These are phyloP conservation scores for Bos javanicus DNA, from an alignment of 2,113 vertebrate genomes.

Conservation along the genomic window DNA sequence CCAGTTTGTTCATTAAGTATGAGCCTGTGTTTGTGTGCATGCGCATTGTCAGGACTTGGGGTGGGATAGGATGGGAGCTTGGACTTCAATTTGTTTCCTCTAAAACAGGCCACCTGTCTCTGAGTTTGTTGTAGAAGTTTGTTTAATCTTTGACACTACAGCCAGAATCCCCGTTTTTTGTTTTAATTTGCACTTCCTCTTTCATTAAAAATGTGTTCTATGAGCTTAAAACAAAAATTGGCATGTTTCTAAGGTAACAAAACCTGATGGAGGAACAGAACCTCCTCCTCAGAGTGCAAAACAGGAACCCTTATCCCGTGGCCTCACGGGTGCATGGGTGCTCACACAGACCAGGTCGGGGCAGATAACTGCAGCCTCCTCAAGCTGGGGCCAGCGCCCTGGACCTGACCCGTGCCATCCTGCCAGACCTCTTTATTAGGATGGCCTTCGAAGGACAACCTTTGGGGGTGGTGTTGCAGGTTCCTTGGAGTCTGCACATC, in stretches of 20 bases:
- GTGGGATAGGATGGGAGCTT: neutral
- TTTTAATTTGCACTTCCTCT: neutral
- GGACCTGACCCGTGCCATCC: neutral
- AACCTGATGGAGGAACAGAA: neutral
- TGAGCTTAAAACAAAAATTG: neutral
- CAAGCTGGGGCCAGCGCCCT: neutral
- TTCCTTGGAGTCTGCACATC: neutral
- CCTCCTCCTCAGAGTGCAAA: neutral
- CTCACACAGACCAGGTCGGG: no score
- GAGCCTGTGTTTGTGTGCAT: neutral
- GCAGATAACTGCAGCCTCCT: neutral
- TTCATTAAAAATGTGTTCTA: neutral
- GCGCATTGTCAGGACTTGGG: accelerated
- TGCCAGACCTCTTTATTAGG: neutral
- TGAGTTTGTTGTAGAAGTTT: no score
- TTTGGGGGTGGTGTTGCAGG: no score
- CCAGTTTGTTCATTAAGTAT: no score
- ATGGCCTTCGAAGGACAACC: neutral
- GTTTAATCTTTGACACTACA: neutral
- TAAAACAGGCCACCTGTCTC: neutral
- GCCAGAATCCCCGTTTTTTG: neutral
- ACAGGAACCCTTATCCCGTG: neutral
- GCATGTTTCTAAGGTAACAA: neutral
- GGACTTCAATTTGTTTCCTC: neutral
- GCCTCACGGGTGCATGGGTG: neutral